Conservation (phyloP, 2,113 vertebrate genomes). For the Upupa epops region DNA sequence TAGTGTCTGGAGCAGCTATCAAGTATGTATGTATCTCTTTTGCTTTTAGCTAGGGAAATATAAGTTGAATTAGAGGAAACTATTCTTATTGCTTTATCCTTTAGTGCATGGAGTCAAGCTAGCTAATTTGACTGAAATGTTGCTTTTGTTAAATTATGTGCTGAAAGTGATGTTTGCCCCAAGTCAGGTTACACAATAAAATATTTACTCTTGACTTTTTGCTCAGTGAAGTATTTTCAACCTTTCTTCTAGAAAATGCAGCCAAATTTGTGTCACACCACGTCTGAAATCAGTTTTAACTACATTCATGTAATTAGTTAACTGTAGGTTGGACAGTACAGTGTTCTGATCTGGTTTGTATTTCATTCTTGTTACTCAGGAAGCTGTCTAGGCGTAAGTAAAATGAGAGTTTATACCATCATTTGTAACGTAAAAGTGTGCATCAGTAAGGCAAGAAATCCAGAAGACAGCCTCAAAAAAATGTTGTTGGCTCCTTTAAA, state of each 20-base stretch:
- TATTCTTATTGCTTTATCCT: not conserved
- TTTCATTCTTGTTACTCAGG: conserved; percentile 35
- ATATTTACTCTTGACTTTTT: conserved; percentile 42
- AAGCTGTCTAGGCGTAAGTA: conserved; percentile 25
- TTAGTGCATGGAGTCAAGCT: not conserved
- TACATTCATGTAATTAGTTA: conserved; percentile 1
- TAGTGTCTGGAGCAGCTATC: not conserved
- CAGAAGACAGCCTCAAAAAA: not conserved
- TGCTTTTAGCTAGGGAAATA: conserved; percentile 14
- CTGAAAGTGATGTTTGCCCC: conserved; percentile 32
- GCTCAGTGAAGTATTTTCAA: conserved; percentile 47
- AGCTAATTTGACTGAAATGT: conserved; percentile 32
- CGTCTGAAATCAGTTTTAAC: conserved; percentile 57
- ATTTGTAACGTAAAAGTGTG: not conserved
- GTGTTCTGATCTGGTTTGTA: conserved; percentile 41
- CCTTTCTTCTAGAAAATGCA: conserved; percentile 31
- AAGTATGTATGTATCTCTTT: not conserved
- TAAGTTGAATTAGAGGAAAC: conserved; percentile 20
- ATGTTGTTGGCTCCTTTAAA: not conserved
- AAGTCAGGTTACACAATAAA: conserved; percentile 38
- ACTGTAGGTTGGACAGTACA: conserved; percentile 5
- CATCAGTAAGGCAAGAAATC: not conserved
- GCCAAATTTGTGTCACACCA: conserved; percentile 38
- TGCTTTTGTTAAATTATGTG: conserved; percentile 44
- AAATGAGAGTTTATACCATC: not conserved